phyloP scores from a whole-genome alignment of 2,113 vertebrate genomes.

The Microcebus lehilahytsara region DNA sequence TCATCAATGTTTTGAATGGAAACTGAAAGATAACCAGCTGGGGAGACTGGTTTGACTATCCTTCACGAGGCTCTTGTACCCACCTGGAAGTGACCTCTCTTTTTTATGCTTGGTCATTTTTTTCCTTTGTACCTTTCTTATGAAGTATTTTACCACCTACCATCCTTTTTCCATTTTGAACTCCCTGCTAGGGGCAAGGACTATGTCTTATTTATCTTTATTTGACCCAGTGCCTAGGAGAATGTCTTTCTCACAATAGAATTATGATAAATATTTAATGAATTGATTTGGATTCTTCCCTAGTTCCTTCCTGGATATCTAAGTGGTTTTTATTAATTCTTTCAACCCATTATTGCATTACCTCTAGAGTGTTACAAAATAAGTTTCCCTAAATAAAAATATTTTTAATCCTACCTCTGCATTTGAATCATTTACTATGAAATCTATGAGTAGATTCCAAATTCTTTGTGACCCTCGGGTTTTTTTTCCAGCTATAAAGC shows the following conservation, averaged over 20 bases:
- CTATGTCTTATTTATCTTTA: not conserved
- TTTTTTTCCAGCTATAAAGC: not conserved
- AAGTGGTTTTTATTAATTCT: not conserved
- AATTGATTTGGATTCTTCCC: not conserved
- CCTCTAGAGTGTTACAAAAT: not conserved
- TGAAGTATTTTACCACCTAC: not conserved
- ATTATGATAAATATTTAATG: not conserved
- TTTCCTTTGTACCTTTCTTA: not conserved
- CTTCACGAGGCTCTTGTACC: not conserved
- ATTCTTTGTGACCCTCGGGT: not conserved
- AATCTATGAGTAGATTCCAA: conserved; percentile 4
- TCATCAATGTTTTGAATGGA: not conserved
- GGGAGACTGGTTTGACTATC: not conserved
- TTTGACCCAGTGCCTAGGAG: not conserved
- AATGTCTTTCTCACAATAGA: not conserved
- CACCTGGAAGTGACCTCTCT: not conserved
- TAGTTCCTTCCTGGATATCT: not conserved
- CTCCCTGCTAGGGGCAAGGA: not conserved
- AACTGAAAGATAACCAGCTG: not conserved
- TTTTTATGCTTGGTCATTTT: not conserved
- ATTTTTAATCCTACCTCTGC: not conserved
- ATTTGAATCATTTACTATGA: not conserved
- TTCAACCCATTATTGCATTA: not conserved
- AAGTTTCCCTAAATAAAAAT: not conserved
- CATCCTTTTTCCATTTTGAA: not conserved